Conservation (phyloP, 2,797 vertebrate species). For the Aldrovandia affinis region DNA sequence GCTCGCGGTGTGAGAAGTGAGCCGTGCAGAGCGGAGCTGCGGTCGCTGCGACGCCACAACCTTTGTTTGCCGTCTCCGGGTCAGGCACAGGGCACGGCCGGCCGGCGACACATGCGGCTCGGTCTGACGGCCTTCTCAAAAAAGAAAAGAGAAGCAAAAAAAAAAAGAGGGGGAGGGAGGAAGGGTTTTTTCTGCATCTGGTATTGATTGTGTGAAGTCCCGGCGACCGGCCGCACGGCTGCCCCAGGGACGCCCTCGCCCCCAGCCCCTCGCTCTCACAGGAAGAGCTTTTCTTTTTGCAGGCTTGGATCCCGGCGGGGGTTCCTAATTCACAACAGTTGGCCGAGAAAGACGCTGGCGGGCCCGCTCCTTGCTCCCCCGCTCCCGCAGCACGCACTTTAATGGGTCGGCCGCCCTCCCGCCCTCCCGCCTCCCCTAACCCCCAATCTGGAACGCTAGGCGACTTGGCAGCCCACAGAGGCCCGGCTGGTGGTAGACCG, state of each 20-base stretch:
- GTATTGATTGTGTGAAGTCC: constrained; percentile 77
- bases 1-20: background rate
- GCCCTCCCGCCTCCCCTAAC: constrained; percentile 32
- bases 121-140: background rate
- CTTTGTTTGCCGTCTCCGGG: constrained; percentile 47
- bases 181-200: constrained; percentile 69
- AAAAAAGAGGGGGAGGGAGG: constrained; percentile 34
- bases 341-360: constrained; percentile 75
- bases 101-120: constrained; percentile 51
- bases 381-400: constrained; percentile 38
- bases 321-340: constrained; percentile 84
- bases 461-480: constrained; percentile 55
- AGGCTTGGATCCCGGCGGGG: constrained; percentile 79
- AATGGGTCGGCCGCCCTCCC: background rate
- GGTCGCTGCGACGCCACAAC: constrained; percentile 27
- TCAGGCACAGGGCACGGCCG: constrained; percentile 67
- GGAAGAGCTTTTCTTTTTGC: constrained; percentile 72
- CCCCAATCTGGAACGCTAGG: constrained; percentile 35
- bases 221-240: constrained; percentile 69
- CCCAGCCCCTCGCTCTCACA: constrained; percentile 63
- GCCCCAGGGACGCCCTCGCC: constrained; percentile 52
- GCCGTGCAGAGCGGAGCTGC: background rate
- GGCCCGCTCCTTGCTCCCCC: constrained; percentile 60
- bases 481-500: constrained; percentile 42
- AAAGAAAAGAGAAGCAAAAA: constrained; percentile 1